These are phyloP conservation scores for Clepsis dumicolana DNA, from an alignment of 2,888 invertebrate species.

Conservation along the genomic window DNA sequence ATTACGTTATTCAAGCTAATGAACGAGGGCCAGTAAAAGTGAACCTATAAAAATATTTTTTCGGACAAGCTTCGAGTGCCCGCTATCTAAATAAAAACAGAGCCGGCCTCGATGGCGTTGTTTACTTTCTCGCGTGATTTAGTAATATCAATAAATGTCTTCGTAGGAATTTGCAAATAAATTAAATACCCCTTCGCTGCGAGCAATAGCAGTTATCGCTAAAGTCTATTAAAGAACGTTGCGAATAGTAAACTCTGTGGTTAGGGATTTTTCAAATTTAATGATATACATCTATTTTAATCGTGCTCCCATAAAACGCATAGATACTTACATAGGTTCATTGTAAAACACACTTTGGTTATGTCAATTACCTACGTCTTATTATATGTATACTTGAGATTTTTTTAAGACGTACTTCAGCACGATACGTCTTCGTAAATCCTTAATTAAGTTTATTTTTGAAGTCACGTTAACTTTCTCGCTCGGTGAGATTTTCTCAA, in stretches of 20 bases:
- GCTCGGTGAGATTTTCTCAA: slow-evolving; percentile 6
- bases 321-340: too few species aligned
- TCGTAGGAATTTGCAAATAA: slow-evolving; percentile 17
- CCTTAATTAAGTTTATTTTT: slow-evolving; percentile 23
- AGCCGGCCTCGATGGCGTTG: slow-evolving; percentile 26
- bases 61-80: slow-evolving; percentile 25
- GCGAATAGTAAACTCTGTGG: too few species aligned
- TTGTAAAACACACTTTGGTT: too few species aligned
- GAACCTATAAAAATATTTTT: slow-evolving; percentile 41
- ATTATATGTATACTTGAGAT: too few species aligned
- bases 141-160: slow-evolving; percentile 23
- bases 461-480: slow-evolving; percentile 28
- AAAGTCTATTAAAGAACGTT: too few species aligned
- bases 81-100: slow-evolving; percentile 39
- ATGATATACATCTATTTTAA: too few species aligned
- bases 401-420: too few species aligned
- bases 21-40: slow-evolving; percentile 38
- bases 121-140: slow-evolving; percentile 38
- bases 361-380: too few species aligned
- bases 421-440: slow-evolving; percentile 15
- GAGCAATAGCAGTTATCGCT: background rate
- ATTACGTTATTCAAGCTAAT: slow-evolving; percentile 43
- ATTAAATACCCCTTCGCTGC: background rate
- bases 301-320: too few species aligned
- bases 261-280: too few species aligned